These are phyloP conservation scores for Cisticola juncidis DNA, from an alignment of 2,113 vertebrate genomes.

Conservation along the genomic window DNA sequence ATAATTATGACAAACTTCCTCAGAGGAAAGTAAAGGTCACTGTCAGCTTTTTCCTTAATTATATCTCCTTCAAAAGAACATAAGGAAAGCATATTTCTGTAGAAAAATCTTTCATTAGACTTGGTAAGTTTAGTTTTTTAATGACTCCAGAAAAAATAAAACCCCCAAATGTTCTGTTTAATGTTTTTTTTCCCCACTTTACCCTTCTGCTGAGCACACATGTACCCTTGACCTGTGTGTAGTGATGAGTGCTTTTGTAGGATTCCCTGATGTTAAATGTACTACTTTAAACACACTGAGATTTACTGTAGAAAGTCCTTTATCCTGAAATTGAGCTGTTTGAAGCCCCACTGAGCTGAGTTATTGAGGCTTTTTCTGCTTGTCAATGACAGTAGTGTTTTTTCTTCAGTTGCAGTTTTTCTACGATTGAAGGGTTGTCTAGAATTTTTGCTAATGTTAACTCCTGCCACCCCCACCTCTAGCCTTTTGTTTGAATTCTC, in stretches of 20 bases:
- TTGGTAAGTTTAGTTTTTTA: not conserved
- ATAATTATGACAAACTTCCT: not conserved
- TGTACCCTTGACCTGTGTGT: not conserved
- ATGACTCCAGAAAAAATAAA: not conserved
- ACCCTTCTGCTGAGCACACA: rapidly evolving
- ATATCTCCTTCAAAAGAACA: not conserved
- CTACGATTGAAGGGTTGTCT: not conserved
- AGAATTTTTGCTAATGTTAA: not conserved
- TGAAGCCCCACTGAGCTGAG: not conserved
- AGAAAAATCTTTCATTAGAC: not conserved
- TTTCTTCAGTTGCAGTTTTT: not conserved
- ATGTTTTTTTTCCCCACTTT: not conserved
- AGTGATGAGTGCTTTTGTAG: not conserved
- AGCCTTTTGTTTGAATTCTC: not conserved
- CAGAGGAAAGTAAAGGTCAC: not conserved
- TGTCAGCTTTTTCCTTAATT: not conserved
- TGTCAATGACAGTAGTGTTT: not conserved
- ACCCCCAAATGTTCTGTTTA: not conserved
- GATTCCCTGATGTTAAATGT: not conserved
- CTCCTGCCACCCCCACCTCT: not conserved
- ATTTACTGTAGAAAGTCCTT: not conserved
- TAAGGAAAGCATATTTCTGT: not conserved
- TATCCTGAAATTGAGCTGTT: not conserved
- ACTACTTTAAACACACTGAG: not conserved
- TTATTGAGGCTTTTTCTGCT: not conserved